These are phyloP conservation scores for Notiomystis cincta DNA, from an alignment of 2,113 vertebrate genomes.

Conservation along the genomic window DNA sequence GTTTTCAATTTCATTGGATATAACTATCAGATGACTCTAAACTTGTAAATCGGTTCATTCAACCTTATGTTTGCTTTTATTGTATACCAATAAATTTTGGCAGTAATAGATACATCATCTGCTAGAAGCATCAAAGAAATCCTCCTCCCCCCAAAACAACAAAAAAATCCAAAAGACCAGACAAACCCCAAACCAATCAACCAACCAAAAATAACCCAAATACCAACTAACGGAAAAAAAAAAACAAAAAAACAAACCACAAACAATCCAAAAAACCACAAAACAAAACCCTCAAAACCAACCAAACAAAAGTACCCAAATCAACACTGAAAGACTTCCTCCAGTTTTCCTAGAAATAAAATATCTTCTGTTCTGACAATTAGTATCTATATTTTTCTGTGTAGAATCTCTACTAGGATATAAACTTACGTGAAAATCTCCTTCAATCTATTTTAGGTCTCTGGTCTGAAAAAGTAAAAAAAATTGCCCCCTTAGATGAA, in stretches of 20 bases:
- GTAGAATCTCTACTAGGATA: neutral
- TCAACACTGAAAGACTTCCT: neutral
- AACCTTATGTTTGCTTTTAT: neutral
- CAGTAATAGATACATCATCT: neutral
- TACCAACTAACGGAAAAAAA: too few relatives aligned
- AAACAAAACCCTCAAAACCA: neutral
- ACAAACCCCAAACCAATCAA: neutral
- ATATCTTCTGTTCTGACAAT: neutral
- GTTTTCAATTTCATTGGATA: neutral
- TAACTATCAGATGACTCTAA: neutral
- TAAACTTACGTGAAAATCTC: neutral
- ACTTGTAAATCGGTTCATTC: neutral
- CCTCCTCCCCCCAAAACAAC: accelerated
- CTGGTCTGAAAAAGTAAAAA: neutral
- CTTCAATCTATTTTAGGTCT: neutral
- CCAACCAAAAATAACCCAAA: accelerated
- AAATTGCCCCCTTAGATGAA: neutral
- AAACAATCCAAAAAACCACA: neutral
- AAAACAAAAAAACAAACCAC: neutral
- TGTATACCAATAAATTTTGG: neutral
- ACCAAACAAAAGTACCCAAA: neutral
- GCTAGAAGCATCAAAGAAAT: neutral
- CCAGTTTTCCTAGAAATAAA: neutral
- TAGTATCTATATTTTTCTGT: neutral
- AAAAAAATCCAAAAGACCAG: neutral